These are phyloP conservation scores for Falco naumanni DNA, from an alignment of 2,797 vertebrate genomes.

Conservation along the genomic window DNA sequence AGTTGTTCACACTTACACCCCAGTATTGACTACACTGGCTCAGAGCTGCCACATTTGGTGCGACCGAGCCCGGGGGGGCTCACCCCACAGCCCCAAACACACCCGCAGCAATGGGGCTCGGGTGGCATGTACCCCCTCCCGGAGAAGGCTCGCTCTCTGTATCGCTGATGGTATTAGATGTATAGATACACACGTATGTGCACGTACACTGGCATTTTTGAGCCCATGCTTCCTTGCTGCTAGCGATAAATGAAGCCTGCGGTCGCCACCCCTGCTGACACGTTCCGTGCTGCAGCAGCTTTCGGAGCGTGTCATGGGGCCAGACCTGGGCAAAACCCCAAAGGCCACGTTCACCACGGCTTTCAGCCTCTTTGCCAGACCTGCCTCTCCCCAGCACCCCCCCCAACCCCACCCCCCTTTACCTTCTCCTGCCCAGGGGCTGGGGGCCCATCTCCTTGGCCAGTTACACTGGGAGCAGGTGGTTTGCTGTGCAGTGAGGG, in stretches of 20 bases:
- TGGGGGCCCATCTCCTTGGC: fast-evolving
- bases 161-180: no score
- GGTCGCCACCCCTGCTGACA: fast-evolving
- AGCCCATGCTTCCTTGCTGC: not conserved
- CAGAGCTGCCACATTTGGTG: not conserved
- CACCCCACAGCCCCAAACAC: no score
- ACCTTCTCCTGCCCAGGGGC: not conserved
- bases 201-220: fast-evolving
- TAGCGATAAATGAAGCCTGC: not conserved
- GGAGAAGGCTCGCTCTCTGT: not conserved
- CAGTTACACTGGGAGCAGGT: not conserved
- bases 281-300: not conserved
- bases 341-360: not conserved
- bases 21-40: not conserved
- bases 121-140: not conserved
- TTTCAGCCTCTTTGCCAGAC: not conserved
- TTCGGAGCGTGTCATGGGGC: fast-evolving
- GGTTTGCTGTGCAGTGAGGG: fast-evolving
- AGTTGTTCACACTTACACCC: not conserved
- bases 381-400: not conserved
- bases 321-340: not conserved
- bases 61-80: not conserved
- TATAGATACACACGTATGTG: fast-evolving
- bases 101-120: fast-evolving
- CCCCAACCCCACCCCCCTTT: no score